Percentiles rank a stretch among this genome's conserved stretches.
Evolutionary conservation across 92 coral and sea anemone genomes (phyloP).

Genomic region (Blastomussa wellsi): DNA sequence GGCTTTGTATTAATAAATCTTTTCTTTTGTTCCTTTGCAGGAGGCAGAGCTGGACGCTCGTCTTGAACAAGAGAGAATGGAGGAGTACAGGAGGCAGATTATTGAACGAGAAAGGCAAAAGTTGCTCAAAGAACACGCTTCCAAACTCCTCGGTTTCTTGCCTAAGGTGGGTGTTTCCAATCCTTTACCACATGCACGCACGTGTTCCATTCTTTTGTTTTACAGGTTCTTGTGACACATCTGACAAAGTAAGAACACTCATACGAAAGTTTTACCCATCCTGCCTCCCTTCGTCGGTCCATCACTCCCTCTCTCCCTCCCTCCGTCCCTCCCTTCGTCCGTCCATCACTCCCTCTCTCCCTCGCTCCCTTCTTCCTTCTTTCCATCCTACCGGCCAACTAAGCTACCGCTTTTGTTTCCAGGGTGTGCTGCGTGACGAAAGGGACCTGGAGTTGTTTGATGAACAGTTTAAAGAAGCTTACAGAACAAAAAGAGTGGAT

Average conservation of each 20-base stretch:
- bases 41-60: slow-evolving; percentile 97
- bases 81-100: slow-evolving; percentile 87
- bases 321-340: background rate
- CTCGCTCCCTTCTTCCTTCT: background rate
- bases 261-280: background rate
- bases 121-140: slow-evolving; percentile 90
- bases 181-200: background rate
- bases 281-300: background rate
- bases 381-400: background rate
- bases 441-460: slow-evolving; percentile 88
- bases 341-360: background rate
- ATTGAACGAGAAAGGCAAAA: slow-evolving; percentile 98
- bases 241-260: background rate
- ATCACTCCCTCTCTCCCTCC: background rate
- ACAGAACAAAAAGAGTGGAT: slow-evolving; percentile 73
- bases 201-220: background rate
- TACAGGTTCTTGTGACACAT: background rate
- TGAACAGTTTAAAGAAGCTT: slow-evolving; percentile 83
- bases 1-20: background rate
- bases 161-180: slow-evolving; percentile 89
- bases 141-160: slow-evolving; percentile 92
- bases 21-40: slow-evolving; percentile 34
- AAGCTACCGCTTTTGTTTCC: background rate
- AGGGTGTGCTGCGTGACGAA: slow-evolving; percentile 95
- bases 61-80: slow-evolving; percentile 95